Base-by-base conservation (phyloP, 1,140 invertebrate genomes). In the Ceratina australensis region DNA sequence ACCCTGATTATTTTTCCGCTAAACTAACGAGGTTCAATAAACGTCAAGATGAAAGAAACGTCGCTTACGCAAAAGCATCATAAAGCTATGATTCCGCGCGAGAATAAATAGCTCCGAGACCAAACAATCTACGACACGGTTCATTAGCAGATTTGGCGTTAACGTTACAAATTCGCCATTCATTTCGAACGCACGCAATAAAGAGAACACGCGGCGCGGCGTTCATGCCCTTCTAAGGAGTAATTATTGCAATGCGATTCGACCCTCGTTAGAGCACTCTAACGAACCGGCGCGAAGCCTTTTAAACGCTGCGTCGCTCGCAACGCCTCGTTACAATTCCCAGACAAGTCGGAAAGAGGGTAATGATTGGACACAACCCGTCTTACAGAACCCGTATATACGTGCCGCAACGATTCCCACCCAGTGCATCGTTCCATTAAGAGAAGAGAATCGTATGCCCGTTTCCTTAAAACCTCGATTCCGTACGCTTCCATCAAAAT, bases 171-270 rank as follows among this genome's bases (percentile, higher is more conserved):
- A 82, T 75, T n/a, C 52, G n/a, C 61, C 33, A 64, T 74, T 61
- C 65, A 54, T 60, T 16, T 22, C 12, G 50, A 52, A 71, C 56
- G 63, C 12, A 67, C 49, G 28, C 33, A 42, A 42, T 42, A 42
- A 42, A 42, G 33, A 42, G 33, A 66, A 81, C 63, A 74, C 59
- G 42, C 61, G 24, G 59, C 26, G 60, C 63, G 33, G 33, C 66
- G 49, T 78, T 78, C 67, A 69, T 81, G 56, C 33, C 84, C 85
- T 61, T 80, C 64, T 85, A 86, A 64, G 81, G 81, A 81, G 80
- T 85, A 86, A 87, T 87, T 86, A 87, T 85, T 82, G 79, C 81
- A 80, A 79, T 72, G 77, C 74, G 80, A 82, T 86, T 81, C 86
- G 84, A 56, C 71, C 63, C 81, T 82, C 81, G 73, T 82, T 81